Percentiles rank a stretch among this genome's conserved stretches.
phyloP scores from a whole-genome alignment of 2,888 invertebrate genomes.

The Plusia festucae region DNA sequence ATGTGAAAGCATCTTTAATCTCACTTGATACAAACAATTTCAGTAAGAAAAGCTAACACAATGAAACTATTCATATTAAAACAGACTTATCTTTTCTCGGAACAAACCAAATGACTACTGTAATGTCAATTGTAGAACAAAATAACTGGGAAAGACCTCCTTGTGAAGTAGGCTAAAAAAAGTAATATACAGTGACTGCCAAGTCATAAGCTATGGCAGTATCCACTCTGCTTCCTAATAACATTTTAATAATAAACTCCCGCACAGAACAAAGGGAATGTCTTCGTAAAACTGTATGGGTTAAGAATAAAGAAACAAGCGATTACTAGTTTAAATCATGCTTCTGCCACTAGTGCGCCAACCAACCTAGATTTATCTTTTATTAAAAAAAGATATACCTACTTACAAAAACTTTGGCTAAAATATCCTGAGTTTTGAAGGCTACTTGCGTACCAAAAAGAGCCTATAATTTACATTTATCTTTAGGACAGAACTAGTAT shows the following conservation, averaged over 20 bases:
- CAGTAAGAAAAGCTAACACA: conserved; percentile 30
- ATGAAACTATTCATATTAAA: conserved; percentile 39
- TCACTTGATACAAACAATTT: conserved; percentile 16
- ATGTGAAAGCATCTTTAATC: background rate
- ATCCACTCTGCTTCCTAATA: conserved; percentile 74
- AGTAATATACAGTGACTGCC: conserved; percentile 63
- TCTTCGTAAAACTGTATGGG: conserved; percentile 47
- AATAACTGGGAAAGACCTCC: conserved; percentile 45
- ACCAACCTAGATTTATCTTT: too few relatives aligned
- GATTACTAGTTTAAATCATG: too few relatives aligned
- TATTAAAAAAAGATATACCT: too few relatives aligned
- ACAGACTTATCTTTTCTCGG: conserved; percentile 31
- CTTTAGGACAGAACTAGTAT: background rate
- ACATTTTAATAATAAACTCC: conserved; percentile 83
- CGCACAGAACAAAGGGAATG: conserved; percentile 67
- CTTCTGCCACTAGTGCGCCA: too few relatives aligned
- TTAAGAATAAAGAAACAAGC: conserved; percentile 42
- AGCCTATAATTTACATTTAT: background rate
- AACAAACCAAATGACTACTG: conserved; percentile 45
- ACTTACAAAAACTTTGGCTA: too few relatives aligned
- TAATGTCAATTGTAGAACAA: conserved; percentile 52
- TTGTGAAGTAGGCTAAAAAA: conserved; percentile 56
- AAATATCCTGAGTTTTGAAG: background rate
- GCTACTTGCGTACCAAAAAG: background rate
- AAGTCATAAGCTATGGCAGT: conserved; percentile 65